phyloP scores from a whole-genome alignment of 2,797 vertebrate genomes.

The Notoglanidium macrostoma region DNA sequence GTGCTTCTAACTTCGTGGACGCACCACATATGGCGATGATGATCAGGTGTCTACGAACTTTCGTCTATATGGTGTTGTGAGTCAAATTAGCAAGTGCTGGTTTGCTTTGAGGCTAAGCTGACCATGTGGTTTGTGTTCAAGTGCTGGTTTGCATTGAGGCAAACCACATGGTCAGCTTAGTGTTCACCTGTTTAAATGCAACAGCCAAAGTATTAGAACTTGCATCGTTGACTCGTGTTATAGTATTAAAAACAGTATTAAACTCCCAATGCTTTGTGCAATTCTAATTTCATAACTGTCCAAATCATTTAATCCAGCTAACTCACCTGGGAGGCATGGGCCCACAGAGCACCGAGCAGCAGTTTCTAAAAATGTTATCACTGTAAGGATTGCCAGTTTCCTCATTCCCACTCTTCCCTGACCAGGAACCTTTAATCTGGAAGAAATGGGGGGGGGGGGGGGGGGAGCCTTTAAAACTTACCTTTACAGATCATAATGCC shows the following conservation, averaged over 20 bases:
- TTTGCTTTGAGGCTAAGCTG: neutral
- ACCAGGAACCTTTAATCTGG: slow-evolving; percentile 96
- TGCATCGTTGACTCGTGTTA: neutral
- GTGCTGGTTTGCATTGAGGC: neutral
- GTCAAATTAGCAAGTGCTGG: neutral
- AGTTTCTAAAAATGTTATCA: slow-evolving; percentile 89
- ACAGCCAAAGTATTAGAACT: neutral
- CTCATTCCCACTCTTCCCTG: slow-evolving; percentile 86
- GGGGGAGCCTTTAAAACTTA: neutral
- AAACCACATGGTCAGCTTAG: neutral
- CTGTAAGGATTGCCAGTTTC: slow-evolving; percentile 89
- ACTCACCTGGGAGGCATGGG: slow-evolving; percentile 92
- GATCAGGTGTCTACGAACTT: neutral
- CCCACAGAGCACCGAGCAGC: slow-evolving; percentile 89
- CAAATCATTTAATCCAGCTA: neutral
- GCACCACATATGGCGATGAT: neutral
- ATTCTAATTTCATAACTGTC: neutral
- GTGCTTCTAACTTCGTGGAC: neutral
- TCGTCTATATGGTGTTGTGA: neutral
- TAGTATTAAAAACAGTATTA: neutral
- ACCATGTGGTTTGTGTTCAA: too few relatives aligned
- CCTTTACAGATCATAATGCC: neutral
- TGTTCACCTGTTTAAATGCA: neutral
- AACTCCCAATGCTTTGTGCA: neutral
- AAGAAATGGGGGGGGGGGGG: slow-evolving; percentile 11